Evolutionary conservation across 2,888 invertebrate genomes (phyloP).

Genomic region (Phragmatobia fuliginosa): DNA sequence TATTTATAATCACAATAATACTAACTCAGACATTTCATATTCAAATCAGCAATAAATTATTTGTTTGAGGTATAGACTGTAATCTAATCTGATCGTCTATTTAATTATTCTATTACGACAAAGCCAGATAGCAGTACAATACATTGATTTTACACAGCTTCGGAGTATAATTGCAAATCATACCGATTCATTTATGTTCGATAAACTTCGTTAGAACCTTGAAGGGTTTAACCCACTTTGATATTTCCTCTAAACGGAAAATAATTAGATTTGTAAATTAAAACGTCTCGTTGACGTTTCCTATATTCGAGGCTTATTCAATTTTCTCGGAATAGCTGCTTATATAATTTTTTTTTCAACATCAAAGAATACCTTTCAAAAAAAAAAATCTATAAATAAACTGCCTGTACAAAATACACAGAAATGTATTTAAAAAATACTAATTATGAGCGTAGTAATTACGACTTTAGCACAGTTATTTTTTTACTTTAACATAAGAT

Average conservation of each 20-base stretch:
- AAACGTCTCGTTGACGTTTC: conserved; percentile 38
- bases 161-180: conserved; percentile 5
- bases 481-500: background rate
- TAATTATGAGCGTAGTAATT: background rate
- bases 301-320: conserved; percentile 22
- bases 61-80: background rate
- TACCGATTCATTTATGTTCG: conserved; percentile 21
- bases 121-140: conserved; percentile 6
- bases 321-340: background rate
- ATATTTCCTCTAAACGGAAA: conserved; percentile 35
- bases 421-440: background rate
- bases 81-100: conserved; percentile 7
- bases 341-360: background rate
- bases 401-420: background rate
- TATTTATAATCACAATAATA: no score
- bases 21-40: background rate
- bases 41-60: background rate
- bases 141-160: background rate
- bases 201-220: background rate
- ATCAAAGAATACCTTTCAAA: background rate
- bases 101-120: conserved; percentile 15
- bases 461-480: background rate
- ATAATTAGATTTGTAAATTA: conserved; percentile 46
- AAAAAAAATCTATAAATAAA: background rate
- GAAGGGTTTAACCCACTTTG: conserved; percentile 24